These are phyloP conservation scores for Brachymystax lenok DNA, from an alignment of 2,797 vertebrate genomes.

Conservation along the genomic window DNA sequence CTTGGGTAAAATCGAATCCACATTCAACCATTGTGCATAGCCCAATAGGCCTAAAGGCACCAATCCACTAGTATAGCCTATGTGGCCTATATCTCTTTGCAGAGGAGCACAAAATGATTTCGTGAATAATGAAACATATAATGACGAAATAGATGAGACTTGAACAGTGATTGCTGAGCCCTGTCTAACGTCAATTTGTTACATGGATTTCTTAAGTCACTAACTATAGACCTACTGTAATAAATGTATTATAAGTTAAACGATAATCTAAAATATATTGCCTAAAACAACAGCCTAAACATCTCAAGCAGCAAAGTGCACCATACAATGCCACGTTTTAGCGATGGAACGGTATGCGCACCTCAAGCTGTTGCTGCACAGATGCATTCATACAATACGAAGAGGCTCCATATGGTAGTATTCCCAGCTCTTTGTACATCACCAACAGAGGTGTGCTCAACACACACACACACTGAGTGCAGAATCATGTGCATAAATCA, in stretches of 20 bases:
- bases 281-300: not conserved
- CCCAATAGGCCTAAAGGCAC: too few species aligned
- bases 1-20: too few species aligned
- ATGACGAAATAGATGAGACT: not conserved
- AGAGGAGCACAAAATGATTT: not conserved
- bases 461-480: not conserved
- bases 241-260: not conserved
- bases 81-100: too few species aligned
- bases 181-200: not conserved
- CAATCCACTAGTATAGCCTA: too few species aligned
- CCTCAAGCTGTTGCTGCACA: constrained; percentile 6
- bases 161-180: not conserved
- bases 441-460: not conserved
- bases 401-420: constrained; percentile 17
- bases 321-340: not conserved
- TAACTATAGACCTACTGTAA: not conserved
- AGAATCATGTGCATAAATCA: not conserved
- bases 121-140: too few species aligned
- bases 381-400: constrained; percentile 4
- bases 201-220: not conserved
- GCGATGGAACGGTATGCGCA: constrained; percentile 1
- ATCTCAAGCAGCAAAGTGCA: not conserved
- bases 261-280: too few species aligned
- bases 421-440: constrained; percentile 9
- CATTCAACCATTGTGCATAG: too few species aligned